phyloP scores from a whole-genome alignment of 2,113 vertebrate species.

The Holacanthus passer region DNA sequence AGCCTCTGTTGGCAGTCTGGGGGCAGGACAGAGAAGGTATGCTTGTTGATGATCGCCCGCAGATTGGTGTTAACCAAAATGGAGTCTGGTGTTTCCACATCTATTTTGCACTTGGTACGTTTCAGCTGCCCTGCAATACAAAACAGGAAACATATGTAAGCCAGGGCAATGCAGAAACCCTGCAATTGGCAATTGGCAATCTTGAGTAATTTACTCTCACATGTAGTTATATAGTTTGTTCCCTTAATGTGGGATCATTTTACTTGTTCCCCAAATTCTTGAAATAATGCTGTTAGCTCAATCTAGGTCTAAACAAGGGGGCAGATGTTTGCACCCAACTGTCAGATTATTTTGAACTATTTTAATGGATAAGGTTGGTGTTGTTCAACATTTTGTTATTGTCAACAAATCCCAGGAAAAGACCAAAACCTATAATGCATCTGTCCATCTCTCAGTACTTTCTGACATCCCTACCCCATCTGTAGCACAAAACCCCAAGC shows the following conservation, averaged over 20 bases:
- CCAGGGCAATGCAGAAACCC: background rate
- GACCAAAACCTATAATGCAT: background rate
- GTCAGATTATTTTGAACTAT: conserved; percentile 2
- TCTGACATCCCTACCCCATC: background rate
- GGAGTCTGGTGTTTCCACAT: conserved; percentile 98
- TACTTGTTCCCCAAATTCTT: background rate
- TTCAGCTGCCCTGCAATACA: conserved; percentile 91
- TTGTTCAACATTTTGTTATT: background rate
- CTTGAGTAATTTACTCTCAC: background rate
- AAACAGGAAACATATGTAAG: conserved; percentile 2
- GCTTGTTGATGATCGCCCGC: conserved; percentile 96
- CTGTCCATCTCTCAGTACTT: background rate
- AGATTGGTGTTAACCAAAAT: conserved; percentile 99
- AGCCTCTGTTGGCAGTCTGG: conserved; percentile 92
- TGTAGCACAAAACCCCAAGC: background rate
- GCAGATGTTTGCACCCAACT: background rate
- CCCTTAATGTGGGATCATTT: conserved; percentile 5
- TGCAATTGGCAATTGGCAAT: background rate
- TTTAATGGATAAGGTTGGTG: no score
- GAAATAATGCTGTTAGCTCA: background rate
- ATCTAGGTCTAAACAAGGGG: background rate
- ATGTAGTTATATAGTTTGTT: background rate
- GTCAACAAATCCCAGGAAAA: background rate
- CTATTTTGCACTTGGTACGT: conserved; percentile 92
- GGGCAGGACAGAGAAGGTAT: conserved; percentile 93